phyloP scores from a whole-genome alignment of 2,888 invertebrate genomes.

The Dryadula phaetusa region DNA sequence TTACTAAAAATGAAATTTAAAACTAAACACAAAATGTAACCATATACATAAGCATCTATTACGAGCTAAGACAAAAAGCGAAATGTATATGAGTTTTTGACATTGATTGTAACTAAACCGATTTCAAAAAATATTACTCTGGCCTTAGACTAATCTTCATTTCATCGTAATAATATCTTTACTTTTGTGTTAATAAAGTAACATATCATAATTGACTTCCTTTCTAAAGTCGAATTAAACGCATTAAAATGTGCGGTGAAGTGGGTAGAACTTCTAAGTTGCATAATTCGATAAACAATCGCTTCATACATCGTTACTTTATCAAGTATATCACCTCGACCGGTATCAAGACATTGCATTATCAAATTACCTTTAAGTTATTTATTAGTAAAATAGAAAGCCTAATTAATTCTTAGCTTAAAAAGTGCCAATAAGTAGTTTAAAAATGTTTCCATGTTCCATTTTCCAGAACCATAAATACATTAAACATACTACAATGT shows the following conservation, averaged over 20 bases:
- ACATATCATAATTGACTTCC: neutral
- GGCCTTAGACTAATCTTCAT: neutral
- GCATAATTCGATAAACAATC: too few relatives aligned
- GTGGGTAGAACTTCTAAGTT: too few relatives aligned
- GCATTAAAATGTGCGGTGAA: too few relatives aligned
- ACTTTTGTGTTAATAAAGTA: neutral
- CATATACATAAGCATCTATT: neutral
- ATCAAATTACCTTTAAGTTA: too few relatives aligned
- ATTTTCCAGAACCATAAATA: conserved; percentile 16
- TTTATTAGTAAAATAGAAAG: too few relatives aligned
- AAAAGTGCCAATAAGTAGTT: neutral
- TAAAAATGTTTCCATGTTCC: conserved; percentile 1
- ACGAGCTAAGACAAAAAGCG: neutral
- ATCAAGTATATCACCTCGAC: too few relatives aligned
- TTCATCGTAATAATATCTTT: neutral
- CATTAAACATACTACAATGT: neutral
- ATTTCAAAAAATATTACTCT: neutral
- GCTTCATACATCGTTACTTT: too few relatives aligned
- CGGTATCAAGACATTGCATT: too few relatives aligned
- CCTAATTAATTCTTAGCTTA: too few relatives aligned
- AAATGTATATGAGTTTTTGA: neutral
- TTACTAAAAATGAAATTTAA: neutral
- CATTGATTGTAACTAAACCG: neutral
- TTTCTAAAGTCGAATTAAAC: neutral
- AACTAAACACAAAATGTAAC: neutral